These are phyloP conservation scores for Papilio helenus DNA, from an alignment of 1,140 invertebrate genomes.

Conservation along the genomic window DNA sequence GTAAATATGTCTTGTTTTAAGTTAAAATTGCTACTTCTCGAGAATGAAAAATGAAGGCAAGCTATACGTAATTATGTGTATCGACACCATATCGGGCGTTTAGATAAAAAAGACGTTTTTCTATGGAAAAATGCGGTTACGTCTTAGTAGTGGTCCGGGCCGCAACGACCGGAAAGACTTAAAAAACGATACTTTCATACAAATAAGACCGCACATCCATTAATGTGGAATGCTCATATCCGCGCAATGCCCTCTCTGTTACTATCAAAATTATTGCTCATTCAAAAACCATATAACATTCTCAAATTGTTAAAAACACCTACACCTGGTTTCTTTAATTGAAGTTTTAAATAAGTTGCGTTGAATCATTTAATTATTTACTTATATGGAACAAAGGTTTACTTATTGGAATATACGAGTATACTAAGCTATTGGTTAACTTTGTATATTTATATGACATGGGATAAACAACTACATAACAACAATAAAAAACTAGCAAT, in stretches of 20 bases:
- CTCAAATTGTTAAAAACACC: background rate
- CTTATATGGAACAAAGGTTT: conserved; percentile 10
- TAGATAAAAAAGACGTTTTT: conserved; percentile 35
- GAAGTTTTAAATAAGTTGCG: background rate
- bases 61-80: conserved; percentile 23
- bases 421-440: background rate
- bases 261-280: conserved; percentile 28
- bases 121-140: conserved; percentile 38
- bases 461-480: background rate
- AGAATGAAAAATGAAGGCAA: conserved; percentile 31
- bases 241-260: background rate
- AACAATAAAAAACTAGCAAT: background rate
- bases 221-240: conserved; percentile 27
- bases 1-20: background rate
- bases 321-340: background rate
- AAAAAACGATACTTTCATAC: conserved; percentile 36
- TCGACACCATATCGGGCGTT: conserved; percentile 29
- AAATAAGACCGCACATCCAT: conserved; percentile 31
- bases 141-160: conserved; percentile 28
- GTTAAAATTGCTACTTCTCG: conserved; percentile 18
- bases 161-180: conserved; percentile 37
- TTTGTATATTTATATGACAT: background rate
- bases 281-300: conserved; percentile 13
- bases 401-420: conserved; percentile 5
- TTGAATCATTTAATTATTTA: background rate